Evolutionary conservation across 2,113 vertebrate species (phyloP).

Genomic region (Bubo bubo): DNA sequence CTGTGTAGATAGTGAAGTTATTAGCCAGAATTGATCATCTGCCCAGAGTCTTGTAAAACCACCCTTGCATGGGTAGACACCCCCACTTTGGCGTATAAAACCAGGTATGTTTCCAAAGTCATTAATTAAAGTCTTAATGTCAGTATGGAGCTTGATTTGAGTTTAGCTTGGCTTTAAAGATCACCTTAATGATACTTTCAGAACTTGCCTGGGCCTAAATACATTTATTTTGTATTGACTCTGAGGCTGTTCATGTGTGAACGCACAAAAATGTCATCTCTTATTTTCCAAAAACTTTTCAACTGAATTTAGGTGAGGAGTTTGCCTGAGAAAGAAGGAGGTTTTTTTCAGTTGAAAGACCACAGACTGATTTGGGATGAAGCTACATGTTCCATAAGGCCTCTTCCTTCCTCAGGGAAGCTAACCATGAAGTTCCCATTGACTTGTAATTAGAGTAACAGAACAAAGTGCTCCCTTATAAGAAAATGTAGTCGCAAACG

Average conservation of each 20-base stretch:
- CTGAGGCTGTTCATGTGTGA: not conserved
- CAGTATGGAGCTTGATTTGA: not conserved
- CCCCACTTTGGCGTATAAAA: not conserved
- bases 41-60: not conserved
- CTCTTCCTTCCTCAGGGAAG: not conserved
- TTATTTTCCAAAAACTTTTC: not conserved
- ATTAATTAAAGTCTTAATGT: not conserved
- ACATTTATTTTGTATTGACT: not conserved
- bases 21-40: not conserved
- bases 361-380: not conserved
- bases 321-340: not conserved
- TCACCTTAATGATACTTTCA: not conserved
- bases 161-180: not conserved
- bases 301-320: not conserved
- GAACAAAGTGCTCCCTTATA: not conserved
- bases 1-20: not conserved
- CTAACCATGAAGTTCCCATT: not conserved
- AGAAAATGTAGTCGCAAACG: not conserved
- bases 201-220: not conserved
- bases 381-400: not conserved
- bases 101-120: not conserved
- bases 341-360: not conserved
- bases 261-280: not conserved
- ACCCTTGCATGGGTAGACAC: not conserved
- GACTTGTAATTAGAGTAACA: not conserved